Evolutionary conservation across 2,113 vertebrate genomes (phyloP), one percentile per base, ranked within the genome.

Genomic region (Lepus timidus): DNA sequence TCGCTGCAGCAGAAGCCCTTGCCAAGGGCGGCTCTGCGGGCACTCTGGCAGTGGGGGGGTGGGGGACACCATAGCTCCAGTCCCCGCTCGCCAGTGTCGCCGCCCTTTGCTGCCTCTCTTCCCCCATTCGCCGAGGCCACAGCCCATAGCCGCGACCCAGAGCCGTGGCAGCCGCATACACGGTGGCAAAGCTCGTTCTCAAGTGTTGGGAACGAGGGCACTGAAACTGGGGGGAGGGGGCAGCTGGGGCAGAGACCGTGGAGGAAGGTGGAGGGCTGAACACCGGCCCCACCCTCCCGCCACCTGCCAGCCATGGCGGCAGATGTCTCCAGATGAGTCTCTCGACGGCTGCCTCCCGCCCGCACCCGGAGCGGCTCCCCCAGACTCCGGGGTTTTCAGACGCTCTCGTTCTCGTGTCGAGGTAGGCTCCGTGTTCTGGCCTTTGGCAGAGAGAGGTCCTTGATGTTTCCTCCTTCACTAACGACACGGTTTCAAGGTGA

Each of bases 241-340:
- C 0, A 9, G 9, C 4, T 65, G 61, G 61, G 33, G 84, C 62
- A 79, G 55, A 70, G 68, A 75, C 29, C 22, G 9, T 17, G 52
- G 20, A 74, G 55, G 62, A 39, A 52, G 1, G 31, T 17, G 44
- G 58, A 88, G 67, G 61, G 78, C 23, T 5, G 73, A 83, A n/a
- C 4, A 27, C 73, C 16, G 20, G 61, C 9, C 9, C 51, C 4
- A 1, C 33, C 25, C 22, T 55, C 84, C 91, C 49, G 86, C 92
- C 94, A 96, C 93, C 90, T 98, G 98, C 96, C 97, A 91, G 74
- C 0, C 88, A 91, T 68, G 49, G 90, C 67, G 97, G 97, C 98
- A 98, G 98, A 98, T 98, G 98, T 98, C 97, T 97, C 79, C 82
- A 94, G 96, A 95, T 91, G 96, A 94, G 96, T 97, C 76, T 97